phyloP scores from a whole-genome alignment of 1,140 invertebrate genomes.

The Cotesia vestalis region DNA sequence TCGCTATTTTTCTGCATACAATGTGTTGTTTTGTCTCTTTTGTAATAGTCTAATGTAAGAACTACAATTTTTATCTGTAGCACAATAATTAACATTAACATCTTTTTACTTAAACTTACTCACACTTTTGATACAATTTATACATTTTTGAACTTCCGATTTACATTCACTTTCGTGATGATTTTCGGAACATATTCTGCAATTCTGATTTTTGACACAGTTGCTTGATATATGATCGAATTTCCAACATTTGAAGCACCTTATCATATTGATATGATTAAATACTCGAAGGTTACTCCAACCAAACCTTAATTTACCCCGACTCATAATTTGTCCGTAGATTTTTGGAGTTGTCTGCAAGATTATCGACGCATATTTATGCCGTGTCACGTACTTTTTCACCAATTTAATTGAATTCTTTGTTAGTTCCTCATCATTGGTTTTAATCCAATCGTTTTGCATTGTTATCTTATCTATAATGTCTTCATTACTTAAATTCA shows the following conservation, averaged over 20 bases:
- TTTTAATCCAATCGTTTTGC: neutral
- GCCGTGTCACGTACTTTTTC: no score
- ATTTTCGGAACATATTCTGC: neutral
- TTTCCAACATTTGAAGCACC: slow-evolving; percentile 24
- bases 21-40: neutral
- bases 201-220: neutral
- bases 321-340: neutral
- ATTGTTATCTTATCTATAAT: neutral
- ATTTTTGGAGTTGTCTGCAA: no score
- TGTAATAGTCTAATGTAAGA: neutral
- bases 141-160: slow-evolving; percentile 3
- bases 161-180: slow-evolving; percentile 9
- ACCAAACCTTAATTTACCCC: neutral
- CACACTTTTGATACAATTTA: slow-evolving; percentile 5
- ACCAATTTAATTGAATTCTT: no score
- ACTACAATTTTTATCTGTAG: slow-evolving; percentile 6
- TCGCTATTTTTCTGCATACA: no score
- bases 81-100: slow-evolving; percentile 1
- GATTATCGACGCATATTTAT: no score
- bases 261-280: slow-evolving; percentile 13
- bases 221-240: slow-evolving; percentile 6
- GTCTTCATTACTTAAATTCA: neutral
- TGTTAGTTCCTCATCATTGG: no score
- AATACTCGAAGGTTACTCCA: slow-evolving; percentile 11
- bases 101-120: neutral